Evolutionary conservation across 2,113 vertebrate genomes (phyloP).

Genomic region (Nerophis lumbriciformis): DNA sequence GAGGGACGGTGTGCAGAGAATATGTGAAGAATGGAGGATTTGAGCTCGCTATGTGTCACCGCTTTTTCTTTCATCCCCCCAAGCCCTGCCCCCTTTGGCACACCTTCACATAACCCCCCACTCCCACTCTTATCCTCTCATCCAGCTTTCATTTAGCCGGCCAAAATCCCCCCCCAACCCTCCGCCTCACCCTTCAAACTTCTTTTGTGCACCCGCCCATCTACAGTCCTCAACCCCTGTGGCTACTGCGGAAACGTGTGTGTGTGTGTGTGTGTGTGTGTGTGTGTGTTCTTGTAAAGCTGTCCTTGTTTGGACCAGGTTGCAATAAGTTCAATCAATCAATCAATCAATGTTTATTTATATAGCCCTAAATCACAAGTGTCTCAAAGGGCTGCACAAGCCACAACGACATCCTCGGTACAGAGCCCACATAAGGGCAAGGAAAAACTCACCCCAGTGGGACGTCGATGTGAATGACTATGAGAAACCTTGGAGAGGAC

Average conservation of each 20-base stretch:
- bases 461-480: too few species aligned
- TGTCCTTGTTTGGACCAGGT: neutral
- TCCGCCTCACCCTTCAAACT: slow-evolving; percentile 52
- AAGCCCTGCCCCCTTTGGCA: slow-evolving; percentile 45
- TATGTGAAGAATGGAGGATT: slow-evolving; percentile 61
- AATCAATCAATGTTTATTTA: too few species aligned
- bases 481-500: too few species aligned
- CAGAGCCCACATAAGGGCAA: too few species aligned
- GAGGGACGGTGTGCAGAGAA: slow-evolving; percentile 53
- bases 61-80: slow-evolving; percentile 4
- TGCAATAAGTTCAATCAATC: neutral
- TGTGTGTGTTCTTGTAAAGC: slow-evolving; percentile 7
- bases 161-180: slow-evolving; percentile 40
- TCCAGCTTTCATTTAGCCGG: slow-evolving; percentile 59
- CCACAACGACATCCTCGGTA: too few species aligned
- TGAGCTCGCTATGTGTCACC: slow-evolving; percentile 35
- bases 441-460: too few species aligned
- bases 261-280: slow-evolving; percentile 25
- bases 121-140: slow-evolving; percentile 34
- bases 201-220: slow-evolving; percentile 50
- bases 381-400: too few species aligned
- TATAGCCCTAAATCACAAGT: too few species aligned
- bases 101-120: slow-evolving; percentile 55
- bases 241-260: slow-evolving; percentile 24
- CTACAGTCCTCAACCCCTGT: slow-evolving; percentile 40